Evolutionary conservation across 37 sponge, comb jelly and placozoan species (phyloP).

Genomic region (Diacarnus erythraeanus): DNA sequence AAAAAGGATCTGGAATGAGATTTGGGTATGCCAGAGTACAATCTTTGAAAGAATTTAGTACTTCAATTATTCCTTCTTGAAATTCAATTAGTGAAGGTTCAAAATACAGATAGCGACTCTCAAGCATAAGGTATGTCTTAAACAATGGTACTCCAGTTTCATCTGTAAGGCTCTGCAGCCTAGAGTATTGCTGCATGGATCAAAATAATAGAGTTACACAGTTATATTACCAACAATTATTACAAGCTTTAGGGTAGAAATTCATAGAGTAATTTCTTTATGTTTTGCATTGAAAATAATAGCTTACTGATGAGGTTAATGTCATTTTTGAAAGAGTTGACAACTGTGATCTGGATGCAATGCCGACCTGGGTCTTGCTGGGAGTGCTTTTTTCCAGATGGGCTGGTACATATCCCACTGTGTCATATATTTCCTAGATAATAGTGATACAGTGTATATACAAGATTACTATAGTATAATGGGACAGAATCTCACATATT

Average conservation of each 20-base stretch:
- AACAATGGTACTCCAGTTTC: constrained; percentile 58
- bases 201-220: background rate
- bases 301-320: background rate
- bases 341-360: background rate
- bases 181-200: background rate
- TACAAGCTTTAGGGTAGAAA: background rate
- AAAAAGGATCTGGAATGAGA: constrained; percentile 78
- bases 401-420: constrained; percentile 41
- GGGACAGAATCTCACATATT: too few relatives aligned
- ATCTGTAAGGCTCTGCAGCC: background rate
- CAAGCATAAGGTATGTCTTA: constrained; percentile 75
- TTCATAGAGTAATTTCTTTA: background rate
- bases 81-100: constrained; percentile 73
- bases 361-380: background rate
- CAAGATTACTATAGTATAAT: too few relatives aligned
- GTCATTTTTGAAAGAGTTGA: background rate
- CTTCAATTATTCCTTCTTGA: constrained; percentile 50
- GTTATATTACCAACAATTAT: background rate
- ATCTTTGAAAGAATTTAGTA: constrained; percentile 71
- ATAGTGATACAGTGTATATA: too few relatives aligned
- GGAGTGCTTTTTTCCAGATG: constrained; percentile 32
- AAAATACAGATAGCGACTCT: constrained; percentile 65
- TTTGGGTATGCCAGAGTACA: constrained; percentile 83
- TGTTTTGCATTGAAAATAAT: background rate
- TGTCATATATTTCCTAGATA: constrained; percentile 37